Conservation (phyloP, 2,888 invertebrate genomes). For the Meteorus colon region DNA sequence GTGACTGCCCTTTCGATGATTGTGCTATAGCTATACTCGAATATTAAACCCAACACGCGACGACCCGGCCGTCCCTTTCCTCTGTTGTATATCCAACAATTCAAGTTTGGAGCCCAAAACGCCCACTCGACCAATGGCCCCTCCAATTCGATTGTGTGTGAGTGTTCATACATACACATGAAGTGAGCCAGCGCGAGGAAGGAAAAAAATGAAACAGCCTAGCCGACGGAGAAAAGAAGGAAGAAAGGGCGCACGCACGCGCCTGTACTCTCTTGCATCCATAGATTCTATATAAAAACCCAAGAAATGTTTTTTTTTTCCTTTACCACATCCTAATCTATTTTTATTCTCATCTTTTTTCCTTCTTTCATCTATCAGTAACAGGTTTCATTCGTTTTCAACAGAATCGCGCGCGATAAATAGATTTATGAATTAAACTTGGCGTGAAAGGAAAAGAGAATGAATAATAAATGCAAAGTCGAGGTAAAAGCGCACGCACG, state of each 20-base stretch:
- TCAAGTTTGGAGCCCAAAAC: slow-evolving; percentile 48
- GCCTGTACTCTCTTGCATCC: background rate
- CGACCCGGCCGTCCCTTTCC: background rate
- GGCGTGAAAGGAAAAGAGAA: background rate
- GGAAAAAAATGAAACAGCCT: background rate
- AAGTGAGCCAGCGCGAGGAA: background rate
- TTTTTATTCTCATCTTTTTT: background rate
- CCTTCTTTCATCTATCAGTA: no score
- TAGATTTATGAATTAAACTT: background rate
- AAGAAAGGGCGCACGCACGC: slow-evolving; percentile 1
- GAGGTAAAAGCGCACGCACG: background rate
- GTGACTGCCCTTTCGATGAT: background rate
- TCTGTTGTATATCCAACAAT: background rate
- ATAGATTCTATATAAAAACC: background rate
- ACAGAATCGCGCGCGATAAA: background rate
- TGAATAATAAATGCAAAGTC: background rate
- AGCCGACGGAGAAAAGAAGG: background rate
- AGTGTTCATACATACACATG: no score
- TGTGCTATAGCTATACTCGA: slow-evolving; percentile 13
- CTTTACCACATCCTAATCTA: no score
- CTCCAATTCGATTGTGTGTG: no score
- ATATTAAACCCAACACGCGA: background rate
- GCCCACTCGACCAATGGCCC: slow-evolving; percentile 50
- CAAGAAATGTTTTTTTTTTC: no score
- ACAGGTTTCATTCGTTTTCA: background rate